These are phyloP conservation scores for Sylvilagus bachmani DNA, from an alignment of 2,113 vertebrate species.

Conservation along the genomic window DNA sequence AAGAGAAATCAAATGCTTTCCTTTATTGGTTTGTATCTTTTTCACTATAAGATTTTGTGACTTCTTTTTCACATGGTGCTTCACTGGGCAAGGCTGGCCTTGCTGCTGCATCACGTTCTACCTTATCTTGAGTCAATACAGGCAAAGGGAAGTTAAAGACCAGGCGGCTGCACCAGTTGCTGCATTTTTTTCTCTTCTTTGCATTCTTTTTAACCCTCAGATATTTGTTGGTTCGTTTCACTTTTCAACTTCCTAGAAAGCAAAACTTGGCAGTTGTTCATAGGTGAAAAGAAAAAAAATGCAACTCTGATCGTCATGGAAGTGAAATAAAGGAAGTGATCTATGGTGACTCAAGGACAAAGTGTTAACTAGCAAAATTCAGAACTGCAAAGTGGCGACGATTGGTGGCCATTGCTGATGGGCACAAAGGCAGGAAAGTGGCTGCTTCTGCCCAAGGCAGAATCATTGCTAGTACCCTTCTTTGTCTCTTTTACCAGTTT, in stretches of 20 bases:
- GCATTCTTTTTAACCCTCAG: neutral
- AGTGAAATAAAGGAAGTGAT: neutral
- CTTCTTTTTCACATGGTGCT: neutral
- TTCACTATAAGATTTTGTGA: neutral
- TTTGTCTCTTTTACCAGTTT: no score
- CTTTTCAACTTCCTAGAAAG: slow-evolving; percentile 26
- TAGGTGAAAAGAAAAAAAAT: neutral
- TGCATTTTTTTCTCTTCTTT: neutral
- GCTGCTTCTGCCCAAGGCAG: neutral
- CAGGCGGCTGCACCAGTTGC: neutral
- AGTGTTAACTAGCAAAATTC: neutral
- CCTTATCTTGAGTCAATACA: neutral
- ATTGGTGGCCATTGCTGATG: neutral
- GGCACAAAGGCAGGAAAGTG: neutral
- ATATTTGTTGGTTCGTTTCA: neutral
- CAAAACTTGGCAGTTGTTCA: neutral
- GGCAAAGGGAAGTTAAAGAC: neutral
- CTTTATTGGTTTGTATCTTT: neutral
- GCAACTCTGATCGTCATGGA: neutral
- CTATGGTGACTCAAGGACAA: neutral
- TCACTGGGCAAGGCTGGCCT: neutral
- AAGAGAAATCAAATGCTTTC: no score
- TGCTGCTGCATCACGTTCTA: neutral
- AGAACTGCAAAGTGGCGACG: neutral
- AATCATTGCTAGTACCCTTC: no score